phyloP scores from a whole-genome alignment of 1,140 invertebrate genomes.

The Anagrus nilaparvatae region DNA sequence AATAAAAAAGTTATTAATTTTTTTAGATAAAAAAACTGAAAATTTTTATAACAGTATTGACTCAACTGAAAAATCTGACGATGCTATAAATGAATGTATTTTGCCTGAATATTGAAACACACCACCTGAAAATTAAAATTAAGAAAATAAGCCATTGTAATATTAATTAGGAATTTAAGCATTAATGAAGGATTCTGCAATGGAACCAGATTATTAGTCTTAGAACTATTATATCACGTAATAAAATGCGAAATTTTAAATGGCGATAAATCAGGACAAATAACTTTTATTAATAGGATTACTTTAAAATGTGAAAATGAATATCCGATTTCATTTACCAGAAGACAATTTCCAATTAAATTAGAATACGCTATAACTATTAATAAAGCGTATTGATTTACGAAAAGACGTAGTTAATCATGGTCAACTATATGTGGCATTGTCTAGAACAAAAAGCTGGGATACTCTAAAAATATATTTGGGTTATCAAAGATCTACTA shows the following conservation, averaged over 20 bases:
- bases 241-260: neutral
- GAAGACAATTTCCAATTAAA: constrained; percentile 11
- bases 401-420: constrained; percentile 5
- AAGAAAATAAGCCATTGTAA: too few relatives aligned
- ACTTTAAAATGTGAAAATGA: constrained; percentile 2
- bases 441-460: neutral
- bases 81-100: too few relatives aligned
- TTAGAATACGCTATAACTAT: constrained; percentile 16
- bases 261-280: neutral
- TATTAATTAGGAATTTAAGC: too few relatives aligned
- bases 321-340: constrained; percentile 9
- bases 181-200: constrained; percentile 3
- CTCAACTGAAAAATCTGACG: too few relatives aligned
- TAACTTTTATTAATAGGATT: constrained; percentile 1
- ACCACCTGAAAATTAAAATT: too few relatives aligned
- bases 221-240: neutral
- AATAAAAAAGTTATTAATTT: too few relatives aligned
- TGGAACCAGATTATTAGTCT: constrained; percentile 2
- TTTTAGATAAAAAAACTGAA: too few relatives aligned
- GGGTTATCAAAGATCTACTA: neutral
- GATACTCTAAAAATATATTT: constrained; percentile 2
- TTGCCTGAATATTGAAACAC: too few relatives aligned
- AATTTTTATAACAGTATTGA: too few relatives aligned
- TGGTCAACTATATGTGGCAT: too few relatives aligned
- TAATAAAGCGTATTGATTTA: constrained; percentile 10